phyloP scores from a whole-genome alignment of 2,113 vertebrate genomes.

The Bufo gargarizans region DNA sequence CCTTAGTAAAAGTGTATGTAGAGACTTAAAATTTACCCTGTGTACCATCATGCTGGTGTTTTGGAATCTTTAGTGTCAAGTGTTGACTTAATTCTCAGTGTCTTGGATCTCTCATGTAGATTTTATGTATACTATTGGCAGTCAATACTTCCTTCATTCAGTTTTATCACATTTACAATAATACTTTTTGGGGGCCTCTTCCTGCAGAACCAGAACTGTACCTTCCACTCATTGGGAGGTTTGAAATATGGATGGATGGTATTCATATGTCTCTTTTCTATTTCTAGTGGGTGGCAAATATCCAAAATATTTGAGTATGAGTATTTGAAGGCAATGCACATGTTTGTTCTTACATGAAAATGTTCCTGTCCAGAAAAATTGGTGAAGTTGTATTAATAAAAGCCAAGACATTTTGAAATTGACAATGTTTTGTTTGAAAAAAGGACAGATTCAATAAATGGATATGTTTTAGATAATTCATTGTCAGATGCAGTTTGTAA shows the following conservation, averaged over 20 bases:
- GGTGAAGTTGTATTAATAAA: not conserved
- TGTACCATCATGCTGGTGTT: not conserved
- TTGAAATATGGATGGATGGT: not conserved
- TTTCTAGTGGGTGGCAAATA: not conserved
- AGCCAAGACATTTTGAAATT: not conserved
- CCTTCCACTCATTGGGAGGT: not conserved
- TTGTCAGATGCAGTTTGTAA: not conserved
- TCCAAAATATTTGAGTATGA: constrained; percentile 9
- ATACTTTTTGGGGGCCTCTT: not conserved
- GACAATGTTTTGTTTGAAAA: not conserved
- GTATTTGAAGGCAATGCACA: not conserved
- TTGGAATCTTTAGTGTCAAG: not conserved
- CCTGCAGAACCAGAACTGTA: not conserved
- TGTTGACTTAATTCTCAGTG: not conserved
- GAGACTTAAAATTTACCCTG: not conserved
- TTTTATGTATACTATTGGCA: not conserved
- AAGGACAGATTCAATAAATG: not conserved
- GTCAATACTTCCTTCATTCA: not conserved
- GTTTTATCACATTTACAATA: not conserved
- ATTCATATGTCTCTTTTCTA: not conserved
- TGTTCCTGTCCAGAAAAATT: not conserved
- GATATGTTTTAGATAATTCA: not conserved
- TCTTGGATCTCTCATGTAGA: not conserved
- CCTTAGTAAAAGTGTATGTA: not conserved
- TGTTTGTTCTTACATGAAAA: not conserved